Percentiles rank a stretch among this genome's conserved stretches.
phyloP scores from a whole-genome alignment of 1,140 invertebrate genomes.

The Camponotus vicinus region DNA sequence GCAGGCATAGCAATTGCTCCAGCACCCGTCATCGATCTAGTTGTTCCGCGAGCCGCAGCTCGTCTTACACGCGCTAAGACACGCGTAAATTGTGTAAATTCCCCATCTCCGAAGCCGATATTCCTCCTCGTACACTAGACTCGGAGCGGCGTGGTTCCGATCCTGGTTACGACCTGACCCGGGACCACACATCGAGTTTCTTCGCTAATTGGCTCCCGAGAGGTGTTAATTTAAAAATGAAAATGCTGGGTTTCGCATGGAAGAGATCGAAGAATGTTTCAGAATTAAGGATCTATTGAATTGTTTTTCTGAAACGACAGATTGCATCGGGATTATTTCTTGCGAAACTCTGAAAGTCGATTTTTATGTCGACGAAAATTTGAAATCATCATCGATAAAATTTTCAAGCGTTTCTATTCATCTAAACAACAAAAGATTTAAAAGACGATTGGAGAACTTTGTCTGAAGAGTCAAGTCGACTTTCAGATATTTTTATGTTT shows the following conservation, averaged over 20 bases:
- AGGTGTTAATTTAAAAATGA: constrained; percentile 22
- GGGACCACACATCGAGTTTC: neutral
- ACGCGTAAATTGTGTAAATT: constrained; percentile 16
- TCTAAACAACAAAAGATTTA: neutral
- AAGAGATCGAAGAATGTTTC: constrained; percentile 7
- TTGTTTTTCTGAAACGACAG: constrained; percentile 14
- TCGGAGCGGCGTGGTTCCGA: constrained; percentile 36
- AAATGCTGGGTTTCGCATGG: neutral
- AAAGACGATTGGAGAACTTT: neutral
- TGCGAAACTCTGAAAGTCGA: constrained; percentile 9
- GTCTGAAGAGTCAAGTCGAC: neutral
- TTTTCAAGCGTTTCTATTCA: neutral
- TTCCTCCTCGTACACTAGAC: constrained; percentile 64
- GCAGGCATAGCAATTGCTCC: constrained; percentile 86
- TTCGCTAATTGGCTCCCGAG: constrained; percentile 1
- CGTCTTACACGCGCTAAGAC: constrained; percentile 79
- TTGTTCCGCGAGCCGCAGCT: constrained; percentile 82
- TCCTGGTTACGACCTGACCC: constrained; percentile 20
- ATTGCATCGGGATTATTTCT: neutral
- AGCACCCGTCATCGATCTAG: constrained; percentile 84
- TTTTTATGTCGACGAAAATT: neutral
- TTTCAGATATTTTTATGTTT: constrained; percentile 19
- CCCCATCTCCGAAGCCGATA: constrained; percentile 33
- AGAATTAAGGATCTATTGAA: constrained; percentile 20
- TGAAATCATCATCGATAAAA: neutral